phyloP scores from a whole-genome alignment of 2,113 vertebrate genomes.

The Sceloporus tristichus region DNA sequence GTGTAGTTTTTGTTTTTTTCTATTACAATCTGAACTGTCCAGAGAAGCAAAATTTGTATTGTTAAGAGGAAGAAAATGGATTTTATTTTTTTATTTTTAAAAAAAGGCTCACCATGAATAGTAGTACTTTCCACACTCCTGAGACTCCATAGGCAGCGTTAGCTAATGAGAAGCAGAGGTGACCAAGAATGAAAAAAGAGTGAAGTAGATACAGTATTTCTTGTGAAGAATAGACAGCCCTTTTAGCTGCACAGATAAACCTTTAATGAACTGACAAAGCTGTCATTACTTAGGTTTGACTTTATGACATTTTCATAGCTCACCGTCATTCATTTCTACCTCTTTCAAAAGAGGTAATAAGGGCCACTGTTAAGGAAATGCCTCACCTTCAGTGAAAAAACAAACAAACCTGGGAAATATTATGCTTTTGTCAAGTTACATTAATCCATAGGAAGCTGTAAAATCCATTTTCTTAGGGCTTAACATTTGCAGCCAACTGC shows the following conservation, averaged over 20 bases:
- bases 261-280: not conserved
- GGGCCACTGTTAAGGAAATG: not conserved
- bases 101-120: not conserved
- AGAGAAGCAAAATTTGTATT: not conserved
- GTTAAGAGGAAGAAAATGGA: not conserved
- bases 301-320: not conserved
- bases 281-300: not conserved
- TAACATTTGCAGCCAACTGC: not conserved
- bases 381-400: not conserved
- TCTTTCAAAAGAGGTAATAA: not conserved
- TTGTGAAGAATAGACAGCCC: not conserved
- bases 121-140: not conserved
- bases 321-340: not conserved
- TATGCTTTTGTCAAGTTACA: not conserved
- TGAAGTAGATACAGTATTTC: not conserved
- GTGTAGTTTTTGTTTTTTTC: too few species aligned
- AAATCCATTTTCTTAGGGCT: not conserved
- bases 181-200: not conserved
- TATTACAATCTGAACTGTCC: not conserved
- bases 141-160: not conserved
- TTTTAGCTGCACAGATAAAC: too few species aligned
- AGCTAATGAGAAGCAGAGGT: conserved; percentile 4
- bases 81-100: not conserved
- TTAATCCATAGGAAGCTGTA: not conserved
- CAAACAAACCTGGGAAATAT: too few species aligned